A percentile compares a stretch with the other conserved stretches of the same genome.
Conservation (phyloP, 2,113 vertebrate genomes). For the Gallinago jamesoni region DNA sequence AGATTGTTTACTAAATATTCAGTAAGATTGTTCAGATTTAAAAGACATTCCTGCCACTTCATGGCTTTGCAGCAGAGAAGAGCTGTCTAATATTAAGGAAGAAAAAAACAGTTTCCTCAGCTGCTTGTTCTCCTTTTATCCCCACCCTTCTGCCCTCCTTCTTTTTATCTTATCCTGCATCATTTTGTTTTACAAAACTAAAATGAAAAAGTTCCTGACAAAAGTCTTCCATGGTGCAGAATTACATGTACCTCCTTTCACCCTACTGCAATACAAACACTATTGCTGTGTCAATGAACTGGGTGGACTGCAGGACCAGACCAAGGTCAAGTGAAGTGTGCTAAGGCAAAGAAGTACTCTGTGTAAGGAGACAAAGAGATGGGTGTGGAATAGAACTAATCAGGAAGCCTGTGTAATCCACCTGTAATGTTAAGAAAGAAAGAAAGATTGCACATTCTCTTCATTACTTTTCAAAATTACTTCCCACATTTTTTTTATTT, state of each 20-base stretch:
- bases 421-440: not conserved
- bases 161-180: not conserved
- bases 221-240: not conserved
- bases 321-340: not conserved
- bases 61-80: not conserved
- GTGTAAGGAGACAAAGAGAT: not conserved
- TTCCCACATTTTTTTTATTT: accelerated
- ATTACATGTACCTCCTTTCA: accelerated
- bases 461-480: not conserved
- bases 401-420: not conserved
- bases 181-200: not conserved
- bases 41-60: not conserved
- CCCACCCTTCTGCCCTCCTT: too few species aligned
- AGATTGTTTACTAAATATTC: not conserved
- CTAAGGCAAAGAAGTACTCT: not conserved
- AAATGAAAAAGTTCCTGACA: not conserved
- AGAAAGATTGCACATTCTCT: not conserved
- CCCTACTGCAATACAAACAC: not conserved
- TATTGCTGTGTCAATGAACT: not conserved
- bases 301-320: not conserved
- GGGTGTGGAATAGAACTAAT: not conserved
- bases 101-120: not conserved
- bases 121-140: not conserved
- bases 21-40: not conserved
- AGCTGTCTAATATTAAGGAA: not conserved